These are phyloP conservation scores for Desmodus rotundus DNA, from an alignment of 2,113 vertebrate genomes.

Conservation along the genomic window DNA sequence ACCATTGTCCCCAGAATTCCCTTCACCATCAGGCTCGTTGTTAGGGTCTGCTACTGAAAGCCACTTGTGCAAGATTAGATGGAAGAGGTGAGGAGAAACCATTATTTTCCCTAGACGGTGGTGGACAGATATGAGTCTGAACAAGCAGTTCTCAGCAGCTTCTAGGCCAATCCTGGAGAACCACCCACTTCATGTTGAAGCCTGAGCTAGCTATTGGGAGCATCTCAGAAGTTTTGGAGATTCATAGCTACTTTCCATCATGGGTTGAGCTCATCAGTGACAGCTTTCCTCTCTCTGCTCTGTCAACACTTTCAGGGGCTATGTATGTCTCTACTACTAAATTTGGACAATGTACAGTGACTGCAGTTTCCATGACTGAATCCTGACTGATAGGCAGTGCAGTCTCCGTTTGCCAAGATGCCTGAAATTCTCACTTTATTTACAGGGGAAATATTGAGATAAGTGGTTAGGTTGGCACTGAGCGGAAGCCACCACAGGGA, in stretches of 20 bases:
- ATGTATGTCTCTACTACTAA: background rate
- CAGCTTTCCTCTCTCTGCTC: background rate
- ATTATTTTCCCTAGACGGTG: background rate
- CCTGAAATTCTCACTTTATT: background rate
- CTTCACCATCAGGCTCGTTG: background rate
- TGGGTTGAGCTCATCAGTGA: background rate
- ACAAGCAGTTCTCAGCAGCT: background rate
- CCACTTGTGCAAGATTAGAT: background rate
- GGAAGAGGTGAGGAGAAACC: background rate
- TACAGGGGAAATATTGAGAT: background rate
- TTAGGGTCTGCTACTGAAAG: background rate
- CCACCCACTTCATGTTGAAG: background rate
- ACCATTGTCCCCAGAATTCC: background rate
- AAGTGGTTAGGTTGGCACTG: background rate
- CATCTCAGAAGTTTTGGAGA: background rate
- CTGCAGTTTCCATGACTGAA: background rate
- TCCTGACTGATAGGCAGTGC: background rate
- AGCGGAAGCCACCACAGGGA: background rate
- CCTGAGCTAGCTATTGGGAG: background rate
- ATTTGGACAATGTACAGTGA: background rate
- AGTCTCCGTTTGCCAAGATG: background rate
- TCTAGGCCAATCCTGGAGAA: background rate
- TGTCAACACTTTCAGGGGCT: background rate
- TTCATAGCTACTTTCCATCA: background rate
- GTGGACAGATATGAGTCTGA: background rate